Base-by-base conservation (phyloP, 2,888 invertebrate genomes). In the Pantelozetes paolii region DNA sequence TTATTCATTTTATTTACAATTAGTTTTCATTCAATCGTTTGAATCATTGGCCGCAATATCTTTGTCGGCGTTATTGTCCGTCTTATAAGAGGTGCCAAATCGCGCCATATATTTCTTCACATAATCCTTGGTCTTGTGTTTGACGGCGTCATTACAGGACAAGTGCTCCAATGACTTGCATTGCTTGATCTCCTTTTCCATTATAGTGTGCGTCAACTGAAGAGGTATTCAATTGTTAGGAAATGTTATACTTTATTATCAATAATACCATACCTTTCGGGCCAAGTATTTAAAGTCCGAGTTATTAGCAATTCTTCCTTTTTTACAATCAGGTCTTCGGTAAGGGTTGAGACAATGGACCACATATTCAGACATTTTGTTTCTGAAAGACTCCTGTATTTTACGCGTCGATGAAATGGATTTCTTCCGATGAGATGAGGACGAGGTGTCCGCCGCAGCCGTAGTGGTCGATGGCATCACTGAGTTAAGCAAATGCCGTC, bases 101-200 rank as follows among this genome's bases (percentile, higher is more conserved):
- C 94, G 94, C 30, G 89, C 88, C 97, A 98, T 97, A 83, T 97
- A 97, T 82, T 94, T 95, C 80, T 88, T 89, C 74, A 97, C 92
- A 82, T 93, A 97, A 83, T 94, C 96, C 82, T 91, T 91, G 26
- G 96, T 94, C 83, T 98, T 98, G 79, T 90, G 89, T 79, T 94
- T 92, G 9, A 97, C 96, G 75, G 92, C 92, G 78, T 94, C 92
- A 48, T 91, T 93, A 79, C 92, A 92, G 71, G 90, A 88, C 71
- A 94, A 84, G 79, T 93, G 92, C 77, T 92, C 91, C 2, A 91
- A 90, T 59, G 89, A 89, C 77, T 90, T 89, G 81, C 94, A 91
- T 82, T 95, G 92, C 82, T 94, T 94, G 82, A 95, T 83, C 84
- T 97, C 95, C 83, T 97, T 97, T 75, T 92, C 87, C 89, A 95